phyloP scores from a whole-genome alignment of 2,113 vertebrate species.

The Hipposideros armiger region DNA sequence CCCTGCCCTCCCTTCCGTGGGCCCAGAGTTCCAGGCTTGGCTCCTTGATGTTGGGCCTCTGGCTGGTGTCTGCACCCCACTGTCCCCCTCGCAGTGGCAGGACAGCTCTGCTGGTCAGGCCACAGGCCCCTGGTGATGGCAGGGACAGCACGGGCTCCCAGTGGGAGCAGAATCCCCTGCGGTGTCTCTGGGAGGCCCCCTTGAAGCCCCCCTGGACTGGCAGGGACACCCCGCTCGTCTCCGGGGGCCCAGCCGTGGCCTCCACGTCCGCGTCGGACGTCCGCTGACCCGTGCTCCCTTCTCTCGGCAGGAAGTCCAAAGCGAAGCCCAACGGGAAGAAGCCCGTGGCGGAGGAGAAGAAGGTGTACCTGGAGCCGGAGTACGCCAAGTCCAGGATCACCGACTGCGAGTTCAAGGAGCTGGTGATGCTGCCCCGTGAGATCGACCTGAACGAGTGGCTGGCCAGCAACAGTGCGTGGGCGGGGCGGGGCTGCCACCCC shows the following conservation, averaged over 20 bases:
- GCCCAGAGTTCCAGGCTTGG: no score
- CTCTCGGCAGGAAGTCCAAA: conserved; percentile 95
- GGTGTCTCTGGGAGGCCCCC: neutral
- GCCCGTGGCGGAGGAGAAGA: conserved; percentile 95
- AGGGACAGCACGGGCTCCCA: neutral
- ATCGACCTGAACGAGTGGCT: conserved; percentile 99
- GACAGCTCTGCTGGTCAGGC: neutral
- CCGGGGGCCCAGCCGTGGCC: accelerated
- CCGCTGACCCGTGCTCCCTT: neutral
- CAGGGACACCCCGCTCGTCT: accelerated
- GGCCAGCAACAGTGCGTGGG: conserved; percentile 96
- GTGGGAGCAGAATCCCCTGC: neutral
- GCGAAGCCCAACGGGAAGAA: conserved; percentile 99
- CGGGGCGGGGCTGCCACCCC: neutral
- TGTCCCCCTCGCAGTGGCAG: no score
- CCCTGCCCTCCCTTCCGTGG: neutral
- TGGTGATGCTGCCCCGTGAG: conserved; percentile 97
- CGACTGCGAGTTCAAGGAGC: conserved; percentile 96
- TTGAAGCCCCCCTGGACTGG: neutral
- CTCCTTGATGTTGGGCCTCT: neutral
- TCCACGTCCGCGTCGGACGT: accelerated
- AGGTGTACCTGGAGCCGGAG: conserved; percentile 96
- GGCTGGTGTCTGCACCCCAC: neutral
- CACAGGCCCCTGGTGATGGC: no score
- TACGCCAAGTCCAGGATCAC: conserved; percentile 96